Conservation (phyloP, 2,113 vertebrate species). For the Aldabrachelys gigantea region DNA sequence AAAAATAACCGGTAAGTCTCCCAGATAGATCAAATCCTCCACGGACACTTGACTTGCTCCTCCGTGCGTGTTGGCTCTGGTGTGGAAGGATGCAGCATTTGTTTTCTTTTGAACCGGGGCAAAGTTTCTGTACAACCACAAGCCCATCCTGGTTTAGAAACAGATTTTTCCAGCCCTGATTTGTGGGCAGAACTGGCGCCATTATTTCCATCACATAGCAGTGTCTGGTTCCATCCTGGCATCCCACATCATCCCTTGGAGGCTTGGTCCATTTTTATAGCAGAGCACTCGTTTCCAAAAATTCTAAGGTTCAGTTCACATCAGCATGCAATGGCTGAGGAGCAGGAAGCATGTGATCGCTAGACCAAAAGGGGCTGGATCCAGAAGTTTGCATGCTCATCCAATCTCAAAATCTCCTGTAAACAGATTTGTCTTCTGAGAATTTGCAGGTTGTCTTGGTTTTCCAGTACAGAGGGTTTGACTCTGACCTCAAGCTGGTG, state of each 20-base stretch:
- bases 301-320: neutral
- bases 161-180: neutral
- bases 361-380: neutral
- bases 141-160: neutral
- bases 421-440: neutral
- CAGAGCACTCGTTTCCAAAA: neutral
- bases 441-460: neutral
- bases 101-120: neutral
- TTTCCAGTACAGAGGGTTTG: neutral
- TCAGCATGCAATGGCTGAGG: neutral
- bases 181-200: neutral
- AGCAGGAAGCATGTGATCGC: neutral
- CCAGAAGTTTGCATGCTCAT: neutral
- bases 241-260: neutral
- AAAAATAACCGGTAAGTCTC: constrained; percentile 32
- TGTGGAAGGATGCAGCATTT: neutral
- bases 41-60: neutral
- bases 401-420: neutral
- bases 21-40: neutral
- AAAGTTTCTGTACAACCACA: neutral
- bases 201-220: accelerated
- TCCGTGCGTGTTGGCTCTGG: neutral
- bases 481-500: neutral
- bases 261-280: neutral
- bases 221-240: neutral